phyloP scores from a whole-genome alignment of 2,113 vertebrate genomes.

The Delphinapterus leucas region DNA sequence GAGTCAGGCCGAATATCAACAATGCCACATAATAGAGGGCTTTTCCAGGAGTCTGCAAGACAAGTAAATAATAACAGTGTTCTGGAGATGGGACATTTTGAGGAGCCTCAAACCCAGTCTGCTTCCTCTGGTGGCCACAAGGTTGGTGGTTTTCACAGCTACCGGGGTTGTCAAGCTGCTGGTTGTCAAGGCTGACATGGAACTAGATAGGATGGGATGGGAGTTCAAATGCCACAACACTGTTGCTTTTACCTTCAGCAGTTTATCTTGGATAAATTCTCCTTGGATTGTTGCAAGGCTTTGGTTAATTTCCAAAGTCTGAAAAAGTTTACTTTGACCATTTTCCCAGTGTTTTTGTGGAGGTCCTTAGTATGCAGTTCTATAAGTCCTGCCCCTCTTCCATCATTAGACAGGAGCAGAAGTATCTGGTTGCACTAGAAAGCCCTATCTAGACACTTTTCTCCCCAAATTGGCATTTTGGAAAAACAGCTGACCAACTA shows the following conservation, averaged over 20 bases:
- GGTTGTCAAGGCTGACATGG: not conserved
- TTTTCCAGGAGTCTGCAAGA: not conserved
- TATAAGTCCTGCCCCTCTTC: not conserved
- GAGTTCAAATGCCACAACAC: not conserved
- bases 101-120: not conserved
- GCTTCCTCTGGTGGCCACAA: not conserved
- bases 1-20: not conserved
- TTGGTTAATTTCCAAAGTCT: not conserved
- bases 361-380: not conserved
- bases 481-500: not conserved
- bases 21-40: not conserved
- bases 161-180: not conserved
- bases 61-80: not conserved
- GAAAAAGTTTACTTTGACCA: not conserved
- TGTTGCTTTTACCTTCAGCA: not conserved
- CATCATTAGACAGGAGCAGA: not conserved
- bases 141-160: not conserved
- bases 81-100: not conserved
- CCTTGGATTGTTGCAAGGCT: not conserved
- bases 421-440: not conserved
- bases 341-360: not conserved
- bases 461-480: not conserved
- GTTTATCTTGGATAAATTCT: not conserved
- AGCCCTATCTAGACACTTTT: not conserved
- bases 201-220: not conserved